phyloP scores from a whole-genome alignment of 1,140 invertebrate species.

The Solen grandis region DNA sequence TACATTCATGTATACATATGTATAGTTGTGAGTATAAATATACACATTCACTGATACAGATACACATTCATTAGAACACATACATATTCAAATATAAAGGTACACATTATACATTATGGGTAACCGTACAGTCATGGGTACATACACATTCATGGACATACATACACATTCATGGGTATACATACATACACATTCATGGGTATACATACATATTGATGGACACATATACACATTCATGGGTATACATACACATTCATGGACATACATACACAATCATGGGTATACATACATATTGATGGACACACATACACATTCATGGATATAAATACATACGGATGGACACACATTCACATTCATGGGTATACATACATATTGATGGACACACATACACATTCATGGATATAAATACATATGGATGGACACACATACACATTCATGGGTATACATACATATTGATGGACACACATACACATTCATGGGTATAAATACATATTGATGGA shows the following conservation, averaged over 20 bases:
- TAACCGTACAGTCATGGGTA: background rate
- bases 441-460: background rate
- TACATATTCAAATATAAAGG: background rate
- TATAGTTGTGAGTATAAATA: background rate
- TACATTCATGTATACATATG: no score
- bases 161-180: background rate
- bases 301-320: background rate
- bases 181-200: background rate
- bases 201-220: background rate
- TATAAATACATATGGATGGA: background rate
- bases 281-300: background rate
- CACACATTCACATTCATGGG: background rate
- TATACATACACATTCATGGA: background rate
- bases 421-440: background rate
- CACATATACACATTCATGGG: background rate
- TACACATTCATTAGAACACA: background rate
- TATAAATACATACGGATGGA: background rate
- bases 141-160: background rate
- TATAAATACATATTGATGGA: background rate
- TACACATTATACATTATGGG: background rate
- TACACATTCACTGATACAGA: background rate
- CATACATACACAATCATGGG: background rate
- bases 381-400: background rate
- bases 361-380: background rate
- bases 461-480: background rate